These are phyloP conservation scores for Ibycter americanus DNA, from an alignment of 2,797 vertebrate species.

Conservation along the genomic window DNA sequence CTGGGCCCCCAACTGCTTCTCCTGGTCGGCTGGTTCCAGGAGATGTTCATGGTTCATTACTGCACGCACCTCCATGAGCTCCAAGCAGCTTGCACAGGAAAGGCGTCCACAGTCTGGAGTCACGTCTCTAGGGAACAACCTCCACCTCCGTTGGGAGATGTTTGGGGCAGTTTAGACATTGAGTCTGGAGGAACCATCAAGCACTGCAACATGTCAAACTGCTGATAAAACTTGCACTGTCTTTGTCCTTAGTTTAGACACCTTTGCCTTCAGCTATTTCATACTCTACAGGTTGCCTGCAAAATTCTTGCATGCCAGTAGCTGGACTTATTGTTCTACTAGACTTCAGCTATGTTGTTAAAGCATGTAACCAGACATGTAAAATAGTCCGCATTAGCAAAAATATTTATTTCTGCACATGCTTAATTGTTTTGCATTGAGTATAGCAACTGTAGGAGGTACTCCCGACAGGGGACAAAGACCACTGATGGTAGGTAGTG, in stretches of 20 bases:
- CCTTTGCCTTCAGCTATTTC: neutral
- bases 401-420: neutral
- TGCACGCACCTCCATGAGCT: neutral
- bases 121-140: neutral
- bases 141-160: neutral
- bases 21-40: neutral
- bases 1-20: neutral
- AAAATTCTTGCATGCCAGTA: neutral
- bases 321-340: neutral
- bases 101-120: neutral
- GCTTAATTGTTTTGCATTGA: neutral
- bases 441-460: neutral
- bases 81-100: neutral
- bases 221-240: neutral
- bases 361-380: neutral
- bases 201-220: neutral
- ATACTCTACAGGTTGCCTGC: neutral
- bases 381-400: neutral
- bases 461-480: neutral
- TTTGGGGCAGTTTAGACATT: neutral
- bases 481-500: accelerated
- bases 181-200: neutral
- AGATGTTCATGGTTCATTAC: neutral
- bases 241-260: neutral
- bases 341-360: neutral